Evolutionary conservation across 2,113 vertebrate genomes (phyloP).

Genomic region (Rhynchopsitta pachyrhyncha): DNA sequence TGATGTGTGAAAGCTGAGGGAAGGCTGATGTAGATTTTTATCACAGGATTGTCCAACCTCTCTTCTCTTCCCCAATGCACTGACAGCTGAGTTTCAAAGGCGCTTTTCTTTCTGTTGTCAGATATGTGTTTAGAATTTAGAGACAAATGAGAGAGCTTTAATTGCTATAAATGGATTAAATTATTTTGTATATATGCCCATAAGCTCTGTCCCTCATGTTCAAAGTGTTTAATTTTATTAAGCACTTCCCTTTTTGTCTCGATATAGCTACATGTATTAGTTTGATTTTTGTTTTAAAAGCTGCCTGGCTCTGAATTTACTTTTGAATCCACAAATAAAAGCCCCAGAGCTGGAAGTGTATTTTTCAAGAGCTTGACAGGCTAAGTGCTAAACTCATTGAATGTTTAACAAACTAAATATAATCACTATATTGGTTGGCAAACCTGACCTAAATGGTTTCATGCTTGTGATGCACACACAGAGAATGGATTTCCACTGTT

Average conservation of each 20-base stretch:
- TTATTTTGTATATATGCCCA: background rate
- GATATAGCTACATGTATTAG: background rate
- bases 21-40: background rate
- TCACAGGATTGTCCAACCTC: background rate
- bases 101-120: background rate
- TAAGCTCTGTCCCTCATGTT: background rate
- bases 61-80: background rate
- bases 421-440: background rate
- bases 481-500: background rate
- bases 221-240: constrained; percentile 27
- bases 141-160: background rate
- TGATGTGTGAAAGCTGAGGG: background rate
- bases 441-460: background rate
- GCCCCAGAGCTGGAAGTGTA: background rate
- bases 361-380: background rate
- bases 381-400: background rate
- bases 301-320: background rate
- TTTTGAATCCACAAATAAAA: background rate
- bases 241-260: background rate
- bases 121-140: background rate
- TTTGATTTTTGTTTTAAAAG: background rate
- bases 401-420: background rate
- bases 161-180: constrained; percentile 43
- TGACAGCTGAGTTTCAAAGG: background rate
- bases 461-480: background rate